Base-by-base conservation (phyloP, 2,113 vertebrate genomes). In the Litocranius walleri region DNA sequence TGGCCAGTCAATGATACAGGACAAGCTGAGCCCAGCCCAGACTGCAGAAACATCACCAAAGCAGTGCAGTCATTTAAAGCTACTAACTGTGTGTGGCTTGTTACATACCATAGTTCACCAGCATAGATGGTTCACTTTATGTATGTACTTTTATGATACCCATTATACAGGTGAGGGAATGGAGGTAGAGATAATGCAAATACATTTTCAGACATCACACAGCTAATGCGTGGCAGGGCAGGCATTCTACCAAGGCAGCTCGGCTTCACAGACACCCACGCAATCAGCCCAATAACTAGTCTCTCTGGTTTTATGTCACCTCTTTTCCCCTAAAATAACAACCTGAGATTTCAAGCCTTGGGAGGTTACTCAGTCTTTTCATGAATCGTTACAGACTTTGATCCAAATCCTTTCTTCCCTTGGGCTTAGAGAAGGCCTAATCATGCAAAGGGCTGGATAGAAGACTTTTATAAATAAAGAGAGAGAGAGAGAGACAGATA, bases 241-340 rank as follows among this genome's bases (percentile, higher is more conserved):
- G 29, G 8, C 36, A 59, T 36, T 86, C 48, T 48, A 11, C 8
- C 36, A 43, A 77, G 14, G 54, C 33, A 81, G 2, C 8, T 30
- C 30, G 45, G 17, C 48, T 45, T 36, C 56, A 77, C 0, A 52
- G 29, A 5, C 9, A 71, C 2, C 9, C 9, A 23, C 0, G 5
- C 15, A n/a, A 6, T 50, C 17, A 52, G 36, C 9, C 67, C 0
- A 61, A 7, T 17, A 74, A 77, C 54, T 3, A 12, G 5, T 2
- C 36, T 16, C 36, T 89, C 33, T 85, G 14, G 7, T 33, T 27
- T 62, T 43, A 78, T 9, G 17, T n/a, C 17, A 86, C 8, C 3
- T 21, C 78, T 88, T 62, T 2, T 54, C 2, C 19, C 19, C n/a
- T 90, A 14, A 71, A 57, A 57, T 21, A 45, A 59, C 0, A 45